Conservation (phyloP, 2,113 vertebrate species). For the Corynorhinus townsendii region DNA sequence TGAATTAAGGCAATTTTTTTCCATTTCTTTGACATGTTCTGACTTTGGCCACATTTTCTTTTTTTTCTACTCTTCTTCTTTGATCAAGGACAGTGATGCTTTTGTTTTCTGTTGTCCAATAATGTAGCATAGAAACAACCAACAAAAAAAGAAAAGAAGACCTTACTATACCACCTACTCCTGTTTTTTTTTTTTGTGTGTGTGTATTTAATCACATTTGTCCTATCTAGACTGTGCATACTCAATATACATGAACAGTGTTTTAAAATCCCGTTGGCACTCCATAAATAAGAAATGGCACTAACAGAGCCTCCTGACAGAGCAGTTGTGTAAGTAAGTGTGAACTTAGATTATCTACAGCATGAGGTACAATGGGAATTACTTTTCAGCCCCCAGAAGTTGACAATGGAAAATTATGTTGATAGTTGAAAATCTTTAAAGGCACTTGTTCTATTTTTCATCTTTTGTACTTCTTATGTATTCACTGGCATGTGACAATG, state of each 20-base stretch:
- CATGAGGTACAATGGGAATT: not conserved
- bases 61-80: not conserved
- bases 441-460: not conserved
- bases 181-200: not conserved
- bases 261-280: not conserved
- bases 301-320: not conserved
- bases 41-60: not conserved
- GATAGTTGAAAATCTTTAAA: not conserved
- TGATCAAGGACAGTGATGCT: not conserved
- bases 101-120: conserved; percentile 36
- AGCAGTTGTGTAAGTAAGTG: not conserved
- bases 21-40: not conserved
- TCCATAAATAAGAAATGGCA: not conserved
- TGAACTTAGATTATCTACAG: not conserved
- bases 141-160: not conserved
- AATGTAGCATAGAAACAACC: conserved; percentile 4
- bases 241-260: not conserved
- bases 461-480: not conserved
- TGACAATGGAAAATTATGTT: not conserved
- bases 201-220: not conserved
- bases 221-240: not conserved
- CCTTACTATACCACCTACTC: not conserved
- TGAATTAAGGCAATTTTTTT: not conserved
- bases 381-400: not conserved
- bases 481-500: not conserved